phyloP scores from a whole-genome alignment of 2,888 invertebrate genomes.

The Drosophila kambysellisi region DNA sequence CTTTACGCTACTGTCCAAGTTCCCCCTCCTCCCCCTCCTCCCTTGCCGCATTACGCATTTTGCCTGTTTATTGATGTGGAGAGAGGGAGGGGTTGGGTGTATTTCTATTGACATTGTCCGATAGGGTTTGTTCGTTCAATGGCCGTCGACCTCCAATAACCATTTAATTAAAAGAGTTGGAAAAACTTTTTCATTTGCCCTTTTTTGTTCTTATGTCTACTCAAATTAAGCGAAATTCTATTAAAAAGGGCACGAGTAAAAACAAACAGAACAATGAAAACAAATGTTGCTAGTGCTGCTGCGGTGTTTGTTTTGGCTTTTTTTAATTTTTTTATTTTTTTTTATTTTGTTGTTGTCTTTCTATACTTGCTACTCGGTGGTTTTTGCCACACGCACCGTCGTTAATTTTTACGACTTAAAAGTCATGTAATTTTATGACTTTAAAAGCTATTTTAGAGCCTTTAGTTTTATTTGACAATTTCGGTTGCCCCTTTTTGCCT shows the following conservation, averaged over 20 bases:
- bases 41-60: background rate
- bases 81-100: background rate
- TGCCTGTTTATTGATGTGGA: background rate
- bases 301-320: slow-evolving; percentile 18
- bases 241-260: slow-evolving; percentile 63
- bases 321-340: slow-evolving; percentile 20
- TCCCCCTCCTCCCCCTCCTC: background rate
- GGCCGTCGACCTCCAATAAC: slow-evolving; percentile 68
- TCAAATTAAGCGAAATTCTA: slow-evolving; percentile 79
- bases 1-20: slow-evolving; percentile 54
- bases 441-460: slow-evolving; percentile 82
- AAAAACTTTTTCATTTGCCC: slow-evolving; percentile 66
- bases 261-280: slow-evolving; percentile 68
- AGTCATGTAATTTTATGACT: slow-evolving; percentile 80
- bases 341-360: background rate
- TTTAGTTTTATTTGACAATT: slow-evolving; percentile 80
- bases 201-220: slow-evolving; percentile 40
- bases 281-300: slow-evolving; percentile 47
- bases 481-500: slow-evolving; percentile 51
- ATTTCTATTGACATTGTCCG: slow-evolving; percentile 67
- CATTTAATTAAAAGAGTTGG: slow-evolving; percentile 80
- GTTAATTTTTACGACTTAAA: slow-evolving; percentile 79
- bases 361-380: slow-evolving; percentile 27
- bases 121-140: slow-evolving; percentile 53
- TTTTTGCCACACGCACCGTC: slow-evolving; percentile 75